Base-by-base conservation (phyloP, 1,140 invertebrate species). In the Mamestra configurata region DNA sequence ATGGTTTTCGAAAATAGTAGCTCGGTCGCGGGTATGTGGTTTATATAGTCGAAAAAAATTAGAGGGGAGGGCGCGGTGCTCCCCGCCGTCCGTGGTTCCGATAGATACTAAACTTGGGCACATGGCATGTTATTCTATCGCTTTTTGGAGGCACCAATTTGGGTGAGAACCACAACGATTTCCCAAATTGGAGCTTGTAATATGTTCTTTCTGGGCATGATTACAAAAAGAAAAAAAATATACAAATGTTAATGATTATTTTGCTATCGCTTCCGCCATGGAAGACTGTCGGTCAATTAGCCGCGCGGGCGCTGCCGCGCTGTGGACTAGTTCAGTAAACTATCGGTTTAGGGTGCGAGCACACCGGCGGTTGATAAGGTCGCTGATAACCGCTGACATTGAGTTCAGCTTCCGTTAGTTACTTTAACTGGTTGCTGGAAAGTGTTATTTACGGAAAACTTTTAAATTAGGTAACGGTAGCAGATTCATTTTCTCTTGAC, bases 221-320 rank as follows among this genome's bases (percentile, higher is more conserved):
- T n/a, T n/a, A 49, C 15, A 49, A 49, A 1, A 4, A 75, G 24
- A 57, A 15, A 49, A 13, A 35, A 46, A 59, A n/a, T 43, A 46
- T 6, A 13, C 24, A 24, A 40, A 61, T n/a, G 3, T 46, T 59
- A 59, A 24, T 53, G 55, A 79, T 79, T 85, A 24, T 83, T 88
- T 71, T 91, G 88, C 82, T 87, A 75, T 80, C 89, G 77, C 71
- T 89, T 57, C 84, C 35, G 31, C 49, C 78, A 51, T 55, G 75
- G 83, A 77, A 82, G 79, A 87, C 77, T 80, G 84, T 57, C 84
- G 79, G 87, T 84, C 88, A 91, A 92, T 93, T 93, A 91, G 88
- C 79, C 82, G 84, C 90, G 84, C 89, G 88, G 90, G 91, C 90
- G 91, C 89, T 88, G 82, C 85, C 89, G 91, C 90, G 91, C 89